Conservation (phyloP, 1,140 invertebrate species). For the Drosophila subpulchrella region DNA sequence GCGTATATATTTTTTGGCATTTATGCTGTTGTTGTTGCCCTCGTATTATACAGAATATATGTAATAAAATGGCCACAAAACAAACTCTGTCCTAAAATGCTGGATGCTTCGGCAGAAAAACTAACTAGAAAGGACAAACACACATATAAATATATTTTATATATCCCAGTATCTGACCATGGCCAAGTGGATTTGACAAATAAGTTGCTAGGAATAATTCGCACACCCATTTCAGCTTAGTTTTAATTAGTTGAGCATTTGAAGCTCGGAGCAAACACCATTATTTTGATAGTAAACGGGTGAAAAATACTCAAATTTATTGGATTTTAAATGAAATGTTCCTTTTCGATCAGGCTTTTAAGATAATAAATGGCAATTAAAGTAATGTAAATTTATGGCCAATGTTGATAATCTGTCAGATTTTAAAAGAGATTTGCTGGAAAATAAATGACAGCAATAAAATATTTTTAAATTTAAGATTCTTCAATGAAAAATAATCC, state of each 20-base stretch:
- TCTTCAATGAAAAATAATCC: not conserved
- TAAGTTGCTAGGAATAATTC: conserved; percentile 64
- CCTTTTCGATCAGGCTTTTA: conserved; percentile 2
- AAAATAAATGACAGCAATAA: not conserved
- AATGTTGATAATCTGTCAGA: conserved; percentile 2
- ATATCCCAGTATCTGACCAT: conserved; percentile 17
- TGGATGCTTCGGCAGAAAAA: conserved; percentile 47
- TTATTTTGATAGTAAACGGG: conserved; percentile 20
- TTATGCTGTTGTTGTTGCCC: conserved; percentile 49
- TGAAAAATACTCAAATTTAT: conserved; percentile 13
- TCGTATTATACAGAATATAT: conserved; percentile 71
- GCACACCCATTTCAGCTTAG: conserved; percentile 25
- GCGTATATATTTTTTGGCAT: conserved; percentile 50
- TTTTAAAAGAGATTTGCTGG: not conserved
- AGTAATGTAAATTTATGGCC: conserved; percentile 11
- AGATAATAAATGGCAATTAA: conserved; percentile 7
- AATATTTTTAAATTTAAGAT: not conserved
- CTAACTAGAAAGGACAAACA: conserved; percentile 42
- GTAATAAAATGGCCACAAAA: conserved; percentile 75
- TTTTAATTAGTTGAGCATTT: conserved; percentile 34
- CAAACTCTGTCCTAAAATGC: conserved; percentile 68
- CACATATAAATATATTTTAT: conserved; percentile 9
- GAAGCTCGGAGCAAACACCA: not conserved
- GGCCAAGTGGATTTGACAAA: conserved; percentile 64
- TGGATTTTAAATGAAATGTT: conserved; percentile 29